These are phyloP conservation scores for Leptinotarsa haldemani DNA, from an alignment of 2,888 invertebrate species.

Conservation along the genomic window DNA sequence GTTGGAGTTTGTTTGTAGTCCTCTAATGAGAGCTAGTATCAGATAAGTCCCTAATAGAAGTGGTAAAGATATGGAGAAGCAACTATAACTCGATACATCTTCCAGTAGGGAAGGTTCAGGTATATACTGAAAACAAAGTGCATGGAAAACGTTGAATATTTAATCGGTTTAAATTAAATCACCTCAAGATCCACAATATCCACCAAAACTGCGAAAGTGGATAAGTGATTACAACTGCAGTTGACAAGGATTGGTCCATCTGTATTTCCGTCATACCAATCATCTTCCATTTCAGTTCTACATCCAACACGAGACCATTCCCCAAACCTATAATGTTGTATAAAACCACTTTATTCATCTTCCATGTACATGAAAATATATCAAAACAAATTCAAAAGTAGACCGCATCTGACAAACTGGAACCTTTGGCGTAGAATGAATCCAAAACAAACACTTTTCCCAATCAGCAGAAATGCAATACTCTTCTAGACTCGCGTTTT, in stretches of 20 bases:
- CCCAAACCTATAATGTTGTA: slow-evolving; percentile 68
- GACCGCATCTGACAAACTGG: too few relatives aligned
- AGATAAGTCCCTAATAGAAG: slow-evolving; percentile 82
- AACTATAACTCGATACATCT: slow-evolving; percentile 89
- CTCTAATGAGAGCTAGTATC: slow-evolving; percentile 84
- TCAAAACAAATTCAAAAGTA: too few relatives aligned
- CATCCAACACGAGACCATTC: slow-evolving; percentile 95
- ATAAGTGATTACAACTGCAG: slow-evolving; percentile 92
- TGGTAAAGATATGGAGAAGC: slow-evolving; percentile 86
- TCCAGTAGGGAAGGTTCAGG: slow-evolving; percentile 88
- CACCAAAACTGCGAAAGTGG: slow-evolving; percentile 90
- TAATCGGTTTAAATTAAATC: slow-evolving; percentile 44
- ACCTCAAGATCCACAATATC: slow-evolving; percentile 91
- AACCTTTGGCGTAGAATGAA: too few relatives aligned
- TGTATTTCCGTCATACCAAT: slow-evolving; percentile 66
- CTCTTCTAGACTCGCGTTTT: too few relatives aligned
- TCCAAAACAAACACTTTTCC: too few relatives aligned
- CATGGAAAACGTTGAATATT: neutral
- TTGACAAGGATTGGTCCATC: slow-evolving; percentile 79
- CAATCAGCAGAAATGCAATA: too few relatives aligned
- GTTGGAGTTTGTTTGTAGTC: slow-evolving; percentile 89
- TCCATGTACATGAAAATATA: too few relatives aligned
- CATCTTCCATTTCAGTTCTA: slow-evolving; percentile 81
- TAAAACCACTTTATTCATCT: neutral
- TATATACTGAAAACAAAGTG: slow-evolving; percentile 72